These are phyloP conservation scores for Chelmon rostratus DNA, from an alignment of 2,797 vertebrate genomes.

Conservation along the genomic window DNA sequence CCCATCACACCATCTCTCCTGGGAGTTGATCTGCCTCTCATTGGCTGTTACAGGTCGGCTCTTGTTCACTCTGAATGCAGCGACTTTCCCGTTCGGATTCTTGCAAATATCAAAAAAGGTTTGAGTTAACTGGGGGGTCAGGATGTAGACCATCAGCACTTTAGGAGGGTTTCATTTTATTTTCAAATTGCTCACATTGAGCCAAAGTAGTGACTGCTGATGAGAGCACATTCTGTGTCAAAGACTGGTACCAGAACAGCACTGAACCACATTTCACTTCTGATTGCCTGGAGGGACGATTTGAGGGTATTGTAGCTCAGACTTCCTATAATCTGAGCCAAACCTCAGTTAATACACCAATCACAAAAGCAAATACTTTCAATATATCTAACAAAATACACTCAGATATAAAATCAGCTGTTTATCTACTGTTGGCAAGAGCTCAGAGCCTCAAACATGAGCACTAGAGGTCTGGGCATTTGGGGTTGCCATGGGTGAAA, in stretches of 20 bases:
- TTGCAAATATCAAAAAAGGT: slow-evolving; percentile 16
- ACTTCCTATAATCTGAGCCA: not conserved
- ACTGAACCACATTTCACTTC: slow-evolving; percentile 4
- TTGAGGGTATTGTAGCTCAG: not conserved
- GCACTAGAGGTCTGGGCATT: not conserved
- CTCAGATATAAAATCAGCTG: not conserved
- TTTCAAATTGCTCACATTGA: slow-evolving; percentile 22
- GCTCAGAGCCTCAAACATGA: not conserved
- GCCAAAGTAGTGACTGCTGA: slow-evolving; percentile 44
- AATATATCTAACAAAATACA: not conserved
- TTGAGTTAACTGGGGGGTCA: not conserved
- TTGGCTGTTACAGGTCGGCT: slow-evolving; percentile 18
- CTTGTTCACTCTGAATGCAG: not conserved
- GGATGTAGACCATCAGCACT: slow-evolving; percentile 5
- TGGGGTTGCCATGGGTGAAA: not conserved
- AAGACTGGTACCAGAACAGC: slow-evolving; percentile 1
- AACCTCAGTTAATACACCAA: not conserved
- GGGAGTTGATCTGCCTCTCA: slow-evolving; percentile 26
- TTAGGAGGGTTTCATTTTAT: slow-evolving; percentile 27
- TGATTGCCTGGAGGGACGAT: not conserved
- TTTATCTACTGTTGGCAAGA: not conserved
- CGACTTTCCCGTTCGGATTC: not conserved
- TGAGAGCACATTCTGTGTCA: slow-evolving; percentile 20
- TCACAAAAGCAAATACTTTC: not conserved
- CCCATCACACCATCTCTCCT: slow-evolving; percentile 39